Evolutionary conservation across 2,797 vertebrate species (phyloP).

Genomic region (Podargus strigoides): DNA sequence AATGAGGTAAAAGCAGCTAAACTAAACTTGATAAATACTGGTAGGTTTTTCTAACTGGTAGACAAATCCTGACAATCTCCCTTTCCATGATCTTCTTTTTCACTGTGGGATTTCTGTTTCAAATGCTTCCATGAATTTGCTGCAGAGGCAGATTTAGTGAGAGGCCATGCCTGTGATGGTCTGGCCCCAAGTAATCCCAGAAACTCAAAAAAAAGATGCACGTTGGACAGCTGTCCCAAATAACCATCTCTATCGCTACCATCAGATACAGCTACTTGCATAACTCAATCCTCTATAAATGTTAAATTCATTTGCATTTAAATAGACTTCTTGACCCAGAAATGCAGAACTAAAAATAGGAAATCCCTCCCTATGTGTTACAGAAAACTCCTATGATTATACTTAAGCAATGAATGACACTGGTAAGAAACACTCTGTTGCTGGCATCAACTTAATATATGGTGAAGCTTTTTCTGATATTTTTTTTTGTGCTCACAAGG

Average conservation of each 20-base stretch:
- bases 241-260: background rate
- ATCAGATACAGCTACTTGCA: background rate
- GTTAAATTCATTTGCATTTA: constrained; percentile 19
- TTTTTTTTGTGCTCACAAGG: background rate
- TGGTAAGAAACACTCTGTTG: background rate
- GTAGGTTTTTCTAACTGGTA: background rate
- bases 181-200: background rate
- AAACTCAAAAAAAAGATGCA: background rate
- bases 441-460: background rate
- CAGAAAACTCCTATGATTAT: background rate
- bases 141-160: background rate
- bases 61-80: background rate
- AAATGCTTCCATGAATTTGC: background rate
- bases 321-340: constrained; percentile 29
- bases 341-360: constrained; percentile 23
- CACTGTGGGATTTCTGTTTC: background rate
- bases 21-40: background rate
- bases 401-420: background rate
- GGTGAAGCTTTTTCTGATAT: background rate
- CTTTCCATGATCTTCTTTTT: background rate
- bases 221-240: background rate
- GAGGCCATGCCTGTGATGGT: background rate
- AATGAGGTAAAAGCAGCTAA: background rate
- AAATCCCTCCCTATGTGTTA: background rate
- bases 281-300: background rate